These are phyloP conservation scores for Brachionus asplanchnoidis DNA, from an alignment of 1,140 invertebrate genomes.

Conservation along the genomic window DNA sequence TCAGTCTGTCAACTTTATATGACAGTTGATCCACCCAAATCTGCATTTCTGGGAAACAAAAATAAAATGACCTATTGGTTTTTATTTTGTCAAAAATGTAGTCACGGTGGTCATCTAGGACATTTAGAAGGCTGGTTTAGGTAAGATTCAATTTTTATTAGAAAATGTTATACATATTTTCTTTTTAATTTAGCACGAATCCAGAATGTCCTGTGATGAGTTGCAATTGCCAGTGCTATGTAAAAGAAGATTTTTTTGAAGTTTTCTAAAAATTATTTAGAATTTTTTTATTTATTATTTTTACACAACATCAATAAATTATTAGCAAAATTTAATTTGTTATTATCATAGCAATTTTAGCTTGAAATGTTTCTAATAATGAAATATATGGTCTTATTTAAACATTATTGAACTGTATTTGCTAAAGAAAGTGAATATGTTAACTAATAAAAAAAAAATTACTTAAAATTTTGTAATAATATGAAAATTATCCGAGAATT, in stretches of 20 bases:
- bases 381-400: too few species aligned
- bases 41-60: not conserved
- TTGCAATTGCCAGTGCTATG: constrained; percentile 33
- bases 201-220: constrained; percentile 38
- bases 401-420: too few species aligned
- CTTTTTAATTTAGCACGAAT: not conserved
- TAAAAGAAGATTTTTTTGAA: constrained; percentile 4
- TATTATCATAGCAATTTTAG: too few species aligned
- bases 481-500: too few species aligned
- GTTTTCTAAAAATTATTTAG: not conserved
- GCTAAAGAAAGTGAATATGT: too few species aligned
- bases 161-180: not conserved
- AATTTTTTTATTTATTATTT: not conserved
- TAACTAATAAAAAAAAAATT: too few species aligned
- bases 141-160: not conserved
- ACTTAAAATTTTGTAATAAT: too few species aligned
- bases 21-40: constrained; percentile 37
- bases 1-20: constrained; percentile 26
- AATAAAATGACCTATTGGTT: constrained; percentile 31
- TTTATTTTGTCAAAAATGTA: constrained; percentile 40
- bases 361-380: too few species aligned
- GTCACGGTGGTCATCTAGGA: constrained; percentile 35
- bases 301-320: not conserved
- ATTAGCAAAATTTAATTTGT: not conserved
- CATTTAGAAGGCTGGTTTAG: constrained; percentile 25